Conservation (phyloP, 2,113 vertebrate genomes). For the Panthera uncia region DNA sequence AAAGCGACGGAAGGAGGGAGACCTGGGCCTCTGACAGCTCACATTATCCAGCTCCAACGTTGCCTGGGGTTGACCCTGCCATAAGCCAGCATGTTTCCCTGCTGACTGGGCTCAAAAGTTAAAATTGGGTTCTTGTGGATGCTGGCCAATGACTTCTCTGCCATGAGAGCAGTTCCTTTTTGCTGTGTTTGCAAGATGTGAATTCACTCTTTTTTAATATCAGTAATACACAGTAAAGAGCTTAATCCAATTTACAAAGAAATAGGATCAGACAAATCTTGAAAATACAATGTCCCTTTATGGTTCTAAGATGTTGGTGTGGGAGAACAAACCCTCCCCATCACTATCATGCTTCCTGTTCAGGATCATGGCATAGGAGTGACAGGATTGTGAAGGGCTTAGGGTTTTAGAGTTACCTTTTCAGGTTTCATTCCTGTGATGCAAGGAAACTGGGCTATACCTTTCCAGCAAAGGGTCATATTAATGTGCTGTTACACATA, state of each 20-base stretch:
- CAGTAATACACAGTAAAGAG: constrained; percentile 76
- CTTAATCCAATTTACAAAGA: constrained; percentile 83
- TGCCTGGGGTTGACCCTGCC: constrained; percentile 26
- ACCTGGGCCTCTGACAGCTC: not conserved
- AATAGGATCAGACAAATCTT: constrained; percentile 81
- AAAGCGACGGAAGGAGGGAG: not conserved
- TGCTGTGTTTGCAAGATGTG: constrained; percentile 82
- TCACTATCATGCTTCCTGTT: not conserved
- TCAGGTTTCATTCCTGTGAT: not conserved
- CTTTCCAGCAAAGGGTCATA: not conserved
- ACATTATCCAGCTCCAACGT: not conserved
- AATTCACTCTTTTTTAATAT: constrained; percentile 83
- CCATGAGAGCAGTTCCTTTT: constrained; percentile 65
- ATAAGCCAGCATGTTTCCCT: not conserved
- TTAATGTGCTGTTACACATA: not conserved
- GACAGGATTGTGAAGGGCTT: not conserved
- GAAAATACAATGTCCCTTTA: constrained; percentile 78
- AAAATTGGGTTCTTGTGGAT: constrained; percentile 74
- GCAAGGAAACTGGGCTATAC: not conserved
- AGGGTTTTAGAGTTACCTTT: not conserved
- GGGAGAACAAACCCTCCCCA: constrained; percentile 10
- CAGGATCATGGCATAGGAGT: not conserved
- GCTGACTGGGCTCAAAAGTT: constrained; percentile 76
- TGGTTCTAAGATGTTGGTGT: not conserved
- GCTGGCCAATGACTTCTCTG: constrained; percentile 74